Percentiles rank a stretch among this genome's conserved stretches.
These are phyloP conservation scores for Cataglyphis hispanica DNA, from an alignment of 1,140 invertebrate species.

Conservation along the genomic window DNA sequence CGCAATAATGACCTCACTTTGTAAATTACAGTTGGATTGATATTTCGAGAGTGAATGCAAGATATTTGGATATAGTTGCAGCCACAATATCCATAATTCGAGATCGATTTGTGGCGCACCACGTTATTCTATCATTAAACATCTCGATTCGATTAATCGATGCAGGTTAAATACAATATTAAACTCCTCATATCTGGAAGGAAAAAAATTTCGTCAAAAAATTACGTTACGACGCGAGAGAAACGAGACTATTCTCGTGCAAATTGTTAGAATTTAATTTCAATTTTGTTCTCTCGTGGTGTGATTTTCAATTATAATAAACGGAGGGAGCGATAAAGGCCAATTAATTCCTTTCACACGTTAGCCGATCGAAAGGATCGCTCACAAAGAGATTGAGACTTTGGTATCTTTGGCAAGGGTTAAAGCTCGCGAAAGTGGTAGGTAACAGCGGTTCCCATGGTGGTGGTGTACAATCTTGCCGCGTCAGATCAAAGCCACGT, in stretches of 20 bases:
- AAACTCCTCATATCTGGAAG: background rate
- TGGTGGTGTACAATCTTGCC: background rate
- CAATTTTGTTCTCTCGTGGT: background rate
- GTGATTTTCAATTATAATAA: slow-evolving; percentile 21
- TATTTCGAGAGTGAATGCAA: slow-evolving; percentile 39
- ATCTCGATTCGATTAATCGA: slow-evolving; percentile 1
- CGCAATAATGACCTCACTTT: slow-evolving; percentile 56
- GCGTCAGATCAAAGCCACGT: slow-evolving; percentile 35
- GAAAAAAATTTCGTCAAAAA: background rate
- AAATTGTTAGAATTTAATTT: slow-evolving; percentile 12
- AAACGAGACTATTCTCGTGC: background rate
- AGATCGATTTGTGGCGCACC: slow-evolving; percentile 21
- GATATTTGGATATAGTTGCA: slow-evolving; percentile 30
- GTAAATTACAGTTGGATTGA: slow-evolving; percentile 60
- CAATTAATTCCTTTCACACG: slow-evolving; percentile 12
- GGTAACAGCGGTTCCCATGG: background rate
- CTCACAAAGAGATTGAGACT: background rate
- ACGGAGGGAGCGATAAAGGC: background rate
- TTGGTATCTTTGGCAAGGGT: background rate
- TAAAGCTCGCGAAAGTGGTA: background rate
- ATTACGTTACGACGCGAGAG: background rate
- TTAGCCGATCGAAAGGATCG: slow-evolving; percentile 21
- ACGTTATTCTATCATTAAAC: slow-evolving; percentile 14
- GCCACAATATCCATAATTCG: slow-evolving; percentile 11
- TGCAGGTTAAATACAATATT: background rate